These are phyloP conservation scores for Microctenopoma stevenorrisi DNA, from an alignment of 2,797 vertebrate genomes.

Conservation along the genomic window DNA sequence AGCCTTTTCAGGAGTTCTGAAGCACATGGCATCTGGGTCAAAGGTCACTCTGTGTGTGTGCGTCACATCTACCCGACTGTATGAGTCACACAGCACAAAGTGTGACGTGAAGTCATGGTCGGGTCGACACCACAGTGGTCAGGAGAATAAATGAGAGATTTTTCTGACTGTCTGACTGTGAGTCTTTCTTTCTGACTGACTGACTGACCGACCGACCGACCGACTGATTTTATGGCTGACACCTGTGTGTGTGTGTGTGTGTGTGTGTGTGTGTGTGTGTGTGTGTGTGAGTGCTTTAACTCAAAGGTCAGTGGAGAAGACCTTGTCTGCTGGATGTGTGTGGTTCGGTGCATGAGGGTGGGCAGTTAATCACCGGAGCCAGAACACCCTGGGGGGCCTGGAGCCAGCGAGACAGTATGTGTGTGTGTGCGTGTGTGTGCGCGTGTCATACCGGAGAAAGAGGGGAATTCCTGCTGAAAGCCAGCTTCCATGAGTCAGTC, in stretches of 20 bases:
- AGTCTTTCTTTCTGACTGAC: not conserved
- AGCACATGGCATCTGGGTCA: slow-evolving; percentile 13
- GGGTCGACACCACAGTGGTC: not conserved
- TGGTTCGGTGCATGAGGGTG: not conserved
- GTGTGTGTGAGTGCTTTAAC: slow-evolving; percentile 10
- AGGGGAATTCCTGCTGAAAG: slow-evolving; percentile 55
- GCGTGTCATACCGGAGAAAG: slow-evolving; percentile 15
- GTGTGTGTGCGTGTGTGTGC: not conserved
- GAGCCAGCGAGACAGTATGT: not conserved
- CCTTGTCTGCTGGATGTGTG: slow-evolving; percentile 1
- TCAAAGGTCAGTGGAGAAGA: slow-evolving; percentile 6
- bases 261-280: too few relatives aligned
- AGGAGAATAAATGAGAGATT: not conserved
- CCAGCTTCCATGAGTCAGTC: slow-evolving; percentile 48
- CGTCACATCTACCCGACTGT: slow-evolving; percentile 7
- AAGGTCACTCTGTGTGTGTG: slow-evolving; percentile 12
- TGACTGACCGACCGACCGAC: not conserved
- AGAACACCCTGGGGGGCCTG: slow-evolving; percentile 4
- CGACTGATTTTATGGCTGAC: slow-evolving; percentile 3
- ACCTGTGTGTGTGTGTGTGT: slow-evolving; percentile 10
- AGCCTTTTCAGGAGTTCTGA: slow-evolving; percentile 13
- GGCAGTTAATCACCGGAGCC: not conserved
- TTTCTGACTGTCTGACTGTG: not conserved
- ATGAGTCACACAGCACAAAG: slow-evolving; percentile 11
- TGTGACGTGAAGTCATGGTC: too few relatives aligned